Base-by-base conservation (phyloP, 2,797 vertebrate species). In the Lemur catta region DNA sequence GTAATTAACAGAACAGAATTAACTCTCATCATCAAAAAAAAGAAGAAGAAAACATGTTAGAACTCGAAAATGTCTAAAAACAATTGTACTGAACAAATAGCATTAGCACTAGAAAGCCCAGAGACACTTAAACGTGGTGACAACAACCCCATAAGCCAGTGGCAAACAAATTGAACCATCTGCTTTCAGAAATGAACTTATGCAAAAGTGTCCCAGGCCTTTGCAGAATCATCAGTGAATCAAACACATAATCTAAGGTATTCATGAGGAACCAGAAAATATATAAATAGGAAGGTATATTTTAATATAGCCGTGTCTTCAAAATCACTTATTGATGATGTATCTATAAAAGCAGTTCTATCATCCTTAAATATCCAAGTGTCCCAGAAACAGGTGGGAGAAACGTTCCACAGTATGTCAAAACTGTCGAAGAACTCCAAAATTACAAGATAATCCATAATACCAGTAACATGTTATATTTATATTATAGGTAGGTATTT, bases 291-390 rank as follows among this genome's bases (percentile, higher is more conserved):
- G 38, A 93, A 18, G 28, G n/a, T 20, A 71, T 52, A n/a, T 91
- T 97, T 89, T 97, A 35, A 82, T 87, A 89, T 84, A 97, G 63
- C 28, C 61, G 80, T 65, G 15, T 48, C 84, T 80, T 97, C 38
- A 95, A 93, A 97, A 95, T 69, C 50, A 97, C 80, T 89, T 93
- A 93, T 89, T 93, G 85, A 80, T 96, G 67, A 96, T 78, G 6
- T 30, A 80, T 12, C 30, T 86, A 46, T 63, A 17, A 82, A 96
- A 82, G 33, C 3, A 38, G 9, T 33, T n/a, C 15, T 88, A 4
- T 95, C 43, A 61, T 81, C 18, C 3, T 88, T 35, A 91, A 71
- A 95, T 2, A 89, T 9, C 7, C 14, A 86, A 46, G 4, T 63
- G 0, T 55, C 41, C 94, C 35, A 67, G 13, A 94, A 92, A 5